phyloP scores from a whole-genome alignment of 1,140 invertebrate species.

The Adoxophyes honmai region DNA sequence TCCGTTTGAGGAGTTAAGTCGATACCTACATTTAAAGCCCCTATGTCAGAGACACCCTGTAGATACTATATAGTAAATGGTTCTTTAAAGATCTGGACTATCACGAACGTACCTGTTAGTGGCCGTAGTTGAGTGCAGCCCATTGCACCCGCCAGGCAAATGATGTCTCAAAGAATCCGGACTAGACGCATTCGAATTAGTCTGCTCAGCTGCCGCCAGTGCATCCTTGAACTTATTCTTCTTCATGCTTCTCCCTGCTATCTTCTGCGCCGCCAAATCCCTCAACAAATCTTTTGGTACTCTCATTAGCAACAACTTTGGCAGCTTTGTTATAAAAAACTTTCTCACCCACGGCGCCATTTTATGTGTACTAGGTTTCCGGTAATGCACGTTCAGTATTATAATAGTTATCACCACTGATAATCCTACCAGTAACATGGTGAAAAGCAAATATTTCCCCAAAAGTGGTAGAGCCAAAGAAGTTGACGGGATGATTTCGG shows the following conservation, averaged over 20 bases:
- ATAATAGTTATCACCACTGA: constrained; percentile 98
- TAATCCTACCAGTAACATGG: constrained; percentile 97
- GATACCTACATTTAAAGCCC: no score
- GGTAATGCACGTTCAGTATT: constrained; percentile 99
- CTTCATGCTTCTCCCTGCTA: constrained; percentile 77
- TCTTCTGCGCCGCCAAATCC: constrained; percentile 88
- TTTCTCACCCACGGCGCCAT: constrained; percentile 95
- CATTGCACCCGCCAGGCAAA: constrained; percentile 85
- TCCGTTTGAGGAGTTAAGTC: no score
- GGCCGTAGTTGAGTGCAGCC: constrained; percentile 84
- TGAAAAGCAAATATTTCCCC: constrained; percentile 99
- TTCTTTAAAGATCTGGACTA: no score
- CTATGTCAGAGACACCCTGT: no score
- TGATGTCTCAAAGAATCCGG: constrained; percentile 84
- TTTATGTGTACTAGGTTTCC: constrained; percentile 98
- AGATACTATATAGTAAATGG: no score
- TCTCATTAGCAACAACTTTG: constrained; percentile 90
- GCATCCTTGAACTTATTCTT: constrained; percentile 84
- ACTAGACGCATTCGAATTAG: constrained; percentile 84
- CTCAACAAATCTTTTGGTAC: constrained; percentile 89
- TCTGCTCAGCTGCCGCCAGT: constrained; percentile 80
- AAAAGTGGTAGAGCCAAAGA: constrained; percentile 97
- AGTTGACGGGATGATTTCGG: constrained; percentile 98
- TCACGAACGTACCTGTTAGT: constrained; percentile 79
- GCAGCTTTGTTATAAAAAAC: constrained; percentile 91